Conservation (phyloP, 1,140 invertebrate species). For the Calephelis nemesis region DNA sequence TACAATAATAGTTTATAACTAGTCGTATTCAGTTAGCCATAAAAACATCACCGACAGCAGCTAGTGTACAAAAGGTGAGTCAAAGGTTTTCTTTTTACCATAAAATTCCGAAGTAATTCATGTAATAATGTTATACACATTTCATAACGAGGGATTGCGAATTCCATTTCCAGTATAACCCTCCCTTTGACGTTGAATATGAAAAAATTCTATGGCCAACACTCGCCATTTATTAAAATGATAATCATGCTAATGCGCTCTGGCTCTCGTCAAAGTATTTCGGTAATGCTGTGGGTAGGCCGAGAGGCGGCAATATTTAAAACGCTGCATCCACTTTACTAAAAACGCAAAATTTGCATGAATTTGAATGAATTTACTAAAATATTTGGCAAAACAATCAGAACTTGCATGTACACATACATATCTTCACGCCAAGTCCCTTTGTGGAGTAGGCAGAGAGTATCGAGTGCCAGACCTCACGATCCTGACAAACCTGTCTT, state of each 20-base stretch:
- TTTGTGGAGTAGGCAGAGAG: no score
- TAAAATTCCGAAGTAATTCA: slow-evolving; percentile 6
- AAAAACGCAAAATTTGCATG: no score
- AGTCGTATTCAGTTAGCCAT: no score
- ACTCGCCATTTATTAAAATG: slow-evolving; percentile 25
- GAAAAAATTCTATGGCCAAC: slow-evolving; percentile 22
- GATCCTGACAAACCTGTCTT: no score
- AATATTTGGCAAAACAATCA: no score
- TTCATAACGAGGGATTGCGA: slow-evolving; percentile 11
- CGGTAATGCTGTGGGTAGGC: background rate
- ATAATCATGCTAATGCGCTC: slow-evolving; percentile 25
- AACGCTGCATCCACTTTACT: background rate
- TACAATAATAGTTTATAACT: no score
- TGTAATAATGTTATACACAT: slow-evolving; percentile 11
- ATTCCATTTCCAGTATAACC: slow-evolving; percentile 10
- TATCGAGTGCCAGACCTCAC: no score
- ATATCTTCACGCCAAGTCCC: no score
- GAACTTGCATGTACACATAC: background rate
- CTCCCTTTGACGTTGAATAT: slow-evolving; percentile 17
- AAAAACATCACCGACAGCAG: no score
- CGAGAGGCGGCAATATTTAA: background rate
- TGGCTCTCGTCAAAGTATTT: slow-evolving; percentile 22
- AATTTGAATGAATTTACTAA: no score
- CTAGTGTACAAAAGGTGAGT: background rate
- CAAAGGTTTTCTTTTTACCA: background rate